phyloP scores from a whole-genome alignment of 2,113 vertebrate species.

The Acanthisitta chloris region DNA sequence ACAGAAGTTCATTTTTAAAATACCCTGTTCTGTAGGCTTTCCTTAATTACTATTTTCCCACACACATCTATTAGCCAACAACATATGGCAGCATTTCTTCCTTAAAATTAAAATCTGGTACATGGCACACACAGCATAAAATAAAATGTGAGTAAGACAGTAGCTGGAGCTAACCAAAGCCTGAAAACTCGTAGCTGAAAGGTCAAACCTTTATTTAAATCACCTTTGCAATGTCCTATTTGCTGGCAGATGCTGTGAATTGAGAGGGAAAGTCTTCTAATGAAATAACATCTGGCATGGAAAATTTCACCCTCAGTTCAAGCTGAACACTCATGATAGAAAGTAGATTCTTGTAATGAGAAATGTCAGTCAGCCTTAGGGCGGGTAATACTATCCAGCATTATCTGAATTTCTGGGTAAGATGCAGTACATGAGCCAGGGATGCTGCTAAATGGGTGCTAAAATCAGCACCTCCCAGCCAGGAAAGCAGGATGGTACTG shows the following conservation, averaged over 20 bases:
- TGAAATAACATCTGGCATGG: not conserved
- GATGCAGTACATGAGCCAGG: not conserved
- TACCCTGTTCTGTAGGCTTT: not conserved
- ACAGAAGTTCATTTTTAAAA: conserved; percentile 49
- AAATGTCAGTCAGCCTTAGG: not conserved
- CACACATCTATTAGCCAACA: not conserved
- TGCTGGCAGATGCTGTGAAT: not conserved
- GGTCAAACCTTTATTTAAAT: not conserved
- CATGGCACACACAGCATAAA: not conserved
- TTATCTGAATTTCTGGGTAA: not conserved
- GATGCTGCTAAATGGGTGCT: not conserved
- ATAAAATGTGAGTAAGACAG: conserved; percentile 13
- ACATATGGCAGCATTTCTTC: not conserved
- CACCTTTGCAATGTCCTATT: not conserved
- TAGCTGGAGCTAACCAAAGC: not conserved
- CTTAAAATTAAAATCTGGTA: conserved; percentile 32
- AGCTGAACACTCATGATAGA: not conserved
- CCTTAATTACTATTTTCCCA: not conserved
- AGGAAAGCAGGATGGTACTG: not conserved
- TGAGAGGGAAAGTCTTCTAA: not conserved
- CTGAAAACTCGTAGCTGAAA: conserved; percentile 17
- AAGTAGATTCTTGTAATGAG: not conserved
- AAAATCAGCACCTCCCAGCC: not conserved
- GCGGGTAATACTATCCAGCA: not conserved
- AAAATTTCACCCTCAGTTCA: not conserved